Percentiles rank a stretch among this genome's conserved stretches.
These are phyloP conservation scores for Crambe crambe DNA, from an alignment of 37 sponge, comb jelly and placozoan species.

Conservation along the genomic window DNA sequence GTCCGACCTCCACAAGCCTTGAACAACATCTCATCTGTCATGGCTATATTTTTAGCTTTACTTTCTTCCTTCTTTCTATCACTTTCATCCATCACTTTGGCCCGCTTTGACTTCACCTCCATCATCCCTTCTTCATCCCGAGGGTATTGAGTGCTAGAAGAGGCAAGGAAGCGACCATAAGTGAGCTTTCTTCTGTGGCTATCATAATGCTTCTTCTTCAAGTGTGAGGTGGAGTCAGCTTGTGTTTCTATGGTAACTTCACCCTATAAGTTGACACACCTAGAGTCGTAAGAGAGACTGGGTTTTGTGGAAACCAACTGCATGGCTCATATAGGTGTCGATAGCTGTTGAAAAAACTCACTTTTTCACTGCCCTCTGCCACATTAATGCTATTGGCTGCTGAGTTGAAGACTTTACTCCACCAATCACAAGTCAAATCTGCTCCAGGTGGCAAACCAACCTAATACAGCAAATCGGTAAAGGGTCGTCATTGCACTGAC, in stretches of 20 bases:
- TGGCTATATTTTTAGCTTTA: neutral
- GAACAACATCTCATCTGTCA: slow-evolving; percentile 43
- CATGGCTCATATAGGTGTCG: too few species aligned
- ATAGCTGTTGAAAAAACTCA: too few species aligned
- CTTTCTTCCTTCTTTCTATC: neutral
- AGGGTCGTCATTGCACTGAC: too few species aligned
- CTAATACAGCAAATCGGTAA: too few species aligned
- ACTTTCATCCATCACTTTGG: neutral
- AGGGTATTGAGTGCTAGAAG: neutral
- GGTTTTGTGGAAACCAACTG: neutral
- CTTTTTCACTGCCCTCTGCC: neutral
- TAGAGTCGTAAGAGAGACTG: neutral
- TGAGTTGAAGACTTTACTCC: slow-evolving; percentile 46
- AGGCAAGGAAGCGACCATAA: slow-evolving; percentile 33
- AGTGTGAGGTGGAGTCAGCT: neutral
- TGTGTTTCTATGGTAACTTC: neutral
- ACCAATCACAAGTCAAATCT: slow-evolving; percentile 62
- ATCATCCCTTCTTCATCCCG: neutral
- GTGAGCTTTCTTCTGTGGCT: slow-evolving; percentile 1
- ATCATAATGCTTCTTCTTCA: slow-evolving; percentile 22
- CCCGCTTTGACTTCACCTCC: too few species aligned
- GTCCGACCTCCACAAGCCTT: slow-evolving; percentile 71
- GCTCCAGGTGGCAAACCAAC: slow-evolving; percentile 49
- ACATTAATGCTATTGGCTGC: slow-evolving; percentile 46
- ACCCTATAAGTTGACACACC: neutral